Base-by-base conservation (phyloP, 2,888 invertebrate genomes). In the Clitarchus hookeri region DNA sequence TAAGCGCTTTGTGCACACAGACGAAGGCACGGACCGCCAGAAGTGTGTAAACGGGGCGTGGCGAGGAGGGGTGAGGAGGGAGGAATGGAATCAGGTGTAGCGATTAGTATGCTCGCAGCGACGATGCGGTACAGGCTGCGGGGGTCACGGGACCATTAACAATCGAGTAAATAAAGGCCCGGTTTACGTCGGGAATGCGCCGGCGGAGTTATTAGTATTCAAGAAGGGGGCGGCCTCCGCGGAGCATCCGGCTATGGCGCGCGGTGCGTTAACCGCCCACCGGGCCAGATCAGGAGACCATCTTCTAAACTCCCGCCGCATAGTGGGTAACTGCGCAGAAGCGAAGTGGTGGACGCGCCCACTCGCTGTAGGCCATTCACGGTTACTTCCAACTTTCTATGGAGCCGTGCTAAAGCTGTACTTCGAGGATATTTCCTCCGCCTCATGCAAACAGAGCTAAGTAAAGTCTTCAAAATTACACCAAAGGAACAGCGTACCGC, bases 121-220 rank as follows among this genome's bases (percentile, higher is more conserved):
- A 65, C 65, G 65, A 65, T 6, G n/a, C 65, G 8, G 23, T n/a
- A 19, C 19, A n/a, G 65, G 65, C 65, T 8, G 23, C 65, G 65
- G 65, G n/a, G 65, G 65, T 65, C 65, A 65, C 65, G 65, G 65
- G 65, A 65, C 65, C 65, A 65, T 65, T 65, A 65, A 65, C 65
- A 65, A 65, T 65, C 65, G 65, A 65, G 65, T 65, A 65, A 65
- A 65, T 65, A 65, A 65, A 65, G 65, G 65, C 65, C n/a, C 65
- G 65, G 65, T 65, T 65, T 65, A 19, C 23, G 65, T 65, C 65
- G 65, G n/a, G n/a, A n/a, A n/a, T 65, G 65, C 65, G 8, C 19
- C 8, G 65, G 65, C 13, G n/a, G n/a, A n/a, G 65, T 65, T n/a
- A 65, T 65, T 65, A 65, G 65, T 65, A 65, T 65, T 65, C 65